Percentiles rank a stretch among this genome's conserved stretches.
phyloP scores from a whole-genome alignment of 92 coral and sea anemone species.

The Porites evermanni region DNA sequence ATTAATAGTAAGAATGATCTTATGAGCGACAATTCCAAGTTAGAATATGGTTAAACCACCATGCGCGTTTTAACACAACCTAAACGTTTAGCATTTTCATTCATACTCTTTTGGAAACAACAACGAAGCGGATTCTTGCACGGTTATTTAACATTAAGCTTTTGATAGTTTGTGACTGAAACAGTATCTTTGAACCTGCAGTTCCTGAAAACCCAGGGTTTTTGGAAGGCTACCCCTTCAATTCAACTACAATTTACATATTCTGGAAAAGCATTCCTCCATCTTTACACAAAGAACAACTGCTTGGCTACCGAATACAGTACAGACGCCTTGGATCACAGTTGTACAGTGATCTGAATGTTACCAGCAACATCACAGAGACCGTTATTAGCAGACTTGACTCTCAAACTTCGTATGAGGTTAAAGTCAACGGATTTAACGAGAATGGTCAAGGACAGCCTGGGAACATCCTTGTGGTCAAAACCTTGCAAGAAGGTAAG shows the following conservation, averaged over 20 bases:
- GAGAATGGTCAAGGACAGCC: constrained; percentile 9
- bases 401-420: neutral
- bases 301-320: neutral
- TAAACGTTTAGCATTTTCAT: no score
- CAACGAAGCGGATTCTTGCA: no score
- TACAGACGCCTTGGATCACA: constrained; percentile 5
- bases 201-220: neutral
- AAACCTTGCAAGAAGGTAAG: constrained; percentile 3
- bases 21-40: no score
- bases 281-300: constrained; percentile 1
- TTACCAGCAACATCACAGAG: constrained; percentile 5
- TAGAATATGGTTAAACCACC: no score
- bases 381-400: neutral
- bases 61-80: no score
- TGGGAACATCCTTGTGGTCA: neutral
- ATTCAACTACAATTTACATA: constrained; percentile 3
- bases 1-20: no score
- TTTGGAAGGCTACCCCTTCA: neutral
- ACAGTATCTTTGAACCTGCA: neutral
- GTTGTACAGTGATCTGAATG: neutral
- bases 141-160: no score
- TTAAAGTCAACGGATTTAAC: constrained; percentile 21
- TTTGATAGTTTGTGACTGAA: neutral
- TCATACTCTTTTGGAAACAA: no score
- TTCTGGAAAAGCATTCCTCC: constrained; percentile 16